These are phyloP conservation scores for Atractosteus spatula DNA, from an alignment of 2,113 vertebrate genomes.

Conservation along the genomic window DNA sequence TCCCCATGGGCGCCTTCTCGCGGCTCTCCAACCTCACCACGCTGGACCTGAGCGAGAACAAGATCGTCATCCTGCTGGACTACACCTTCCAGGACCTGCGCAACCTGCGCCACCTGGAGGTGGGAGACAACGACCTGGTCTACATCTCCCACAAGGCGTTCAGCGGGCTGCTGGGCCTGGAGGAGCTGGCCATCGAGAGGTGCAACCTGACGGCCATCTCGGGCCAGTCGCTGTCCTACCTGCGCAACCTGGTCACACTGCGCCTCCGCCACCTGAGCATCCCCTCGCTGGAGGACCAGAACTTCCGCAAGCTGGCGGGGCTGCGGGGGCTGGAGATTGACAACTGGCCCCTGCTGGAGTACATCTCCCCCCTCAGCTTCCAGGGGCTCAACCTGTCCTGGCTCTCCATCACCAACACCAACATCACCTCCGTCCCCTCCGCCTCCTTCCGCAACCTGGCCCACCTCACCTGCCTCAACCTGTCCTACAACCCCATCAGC, in stretches of 20 bases:
- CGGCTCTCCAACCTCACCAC: conserved; percentile 85
- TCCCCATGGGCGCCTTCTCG: conserved; percentile 88
- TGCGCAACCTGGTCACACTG: conserved; percentile 80
- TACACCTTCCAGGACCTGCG: conserved; percentile 88
- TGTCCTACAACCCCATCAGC: conserved; percentile 92
- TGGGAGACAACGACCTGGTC: conserved; percentile 94
- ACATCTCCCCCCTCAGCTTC: conserved; percentile 82
- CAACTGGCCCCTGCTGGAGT: conserved; percentile 89
- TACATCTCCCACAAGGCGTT: conserved; percentile 95
- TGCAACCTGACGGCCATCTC: conserved; percentile 95
- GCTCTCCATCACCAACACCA: conserved; percentile 91
- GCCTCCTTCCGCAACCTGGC: conserved; percentile 83
- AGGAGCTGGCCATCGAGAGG: conserved; percentile 85
- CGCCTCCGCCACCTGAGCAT: conserved; percentile 88
- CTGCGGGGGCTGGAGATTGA: conserved; percentile 87
- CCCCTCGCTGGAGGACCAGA: conserved; percentile 82
- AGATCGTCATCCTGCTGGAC: conserved; percentile 91
- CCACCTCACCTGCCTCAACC: conserved; percentile 86
- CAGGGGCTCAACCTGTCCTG: conserved; percentile 91
- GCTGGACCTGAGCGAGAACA: conserved; percentile 93
- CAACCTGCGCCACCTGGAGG: conserved; percentile 80
- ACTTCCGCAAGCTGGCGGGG: conserved; percentile 79
- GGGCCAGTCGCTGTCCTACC: conserved; percentile 84
- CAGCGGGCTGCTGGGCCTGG: conserved; percentile 79
- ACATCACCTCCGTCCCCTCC: conserved; percentile 86